A percentile compares a stretch with the other conserved stretches of the same genome.
Evolutionary conservation across 1,140 invertebrate species (phyloP).

Genomic region (Acromyrmex charruanus): DNA sequence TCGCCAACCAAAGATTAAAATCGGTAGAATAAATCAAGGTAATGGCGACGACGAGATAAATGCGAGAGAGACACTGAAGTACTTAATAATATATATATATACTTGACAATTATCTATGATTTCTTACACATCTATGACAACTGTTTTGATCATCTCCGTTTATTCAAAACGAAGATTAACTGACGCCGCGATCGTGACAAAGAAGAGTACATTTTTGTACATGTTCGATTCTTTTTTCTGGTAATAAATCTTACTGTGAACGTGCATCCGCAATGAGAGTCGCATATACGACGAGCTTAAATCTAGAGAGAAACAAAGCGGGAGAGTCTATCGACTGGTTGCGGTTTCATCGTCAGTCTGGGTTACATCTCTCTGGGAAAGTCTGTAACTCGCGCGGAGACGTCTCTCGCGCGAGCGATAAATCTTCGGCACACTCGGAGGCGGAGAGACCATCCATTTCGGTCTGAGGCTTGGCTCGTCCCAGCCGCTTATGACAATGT

Average conservation of each 20-base stretch:
- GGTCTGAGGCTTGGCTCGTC: constrained; percentile 56
- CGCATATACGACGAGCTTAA: not conserved
- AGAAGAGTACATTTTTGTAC: not conserved
- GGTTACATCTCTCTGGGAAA: constrained; percentile 77
- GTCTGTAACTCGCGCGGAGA: constrained; percentile 70
- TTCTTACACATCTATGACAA: constrained; percentile 2
- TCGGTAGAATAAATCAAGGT: not conserved
- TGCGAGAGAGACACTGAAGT: not conserved
- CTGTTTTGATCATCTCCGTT: not conserved
- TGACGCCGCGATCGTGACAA: not conserved
- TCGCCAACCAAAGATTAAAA: not conserved
- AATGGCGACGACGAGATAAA: not conserved
- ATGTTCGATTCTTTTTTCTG: not conserved
- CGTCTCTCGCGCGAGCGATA: constrained; percentile 70
- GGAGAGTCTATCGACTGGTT: constrained; percentile 41
- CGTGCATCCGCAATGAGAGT: not conserved
- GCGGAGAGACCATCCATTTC: constrained; percentile 74
- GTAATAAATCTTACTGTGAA: constrained; percentile 14
- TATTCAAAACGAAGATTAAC: not conserved
- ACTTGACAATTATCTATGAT: not conserved
- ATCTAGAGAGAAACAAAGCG: constrained; percentile 48
- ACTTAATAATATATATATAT: not conserved
- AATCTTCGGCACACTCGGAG: constrained; percentile 81
- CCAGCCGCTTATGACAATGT: constrained; percentile 77
- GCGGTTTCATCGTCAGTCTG: constrained; percentile 43